phyloP scores from a whole-genome alignment of 2,113 vertebrate species.

The Terrapene triunguis region DNA sequence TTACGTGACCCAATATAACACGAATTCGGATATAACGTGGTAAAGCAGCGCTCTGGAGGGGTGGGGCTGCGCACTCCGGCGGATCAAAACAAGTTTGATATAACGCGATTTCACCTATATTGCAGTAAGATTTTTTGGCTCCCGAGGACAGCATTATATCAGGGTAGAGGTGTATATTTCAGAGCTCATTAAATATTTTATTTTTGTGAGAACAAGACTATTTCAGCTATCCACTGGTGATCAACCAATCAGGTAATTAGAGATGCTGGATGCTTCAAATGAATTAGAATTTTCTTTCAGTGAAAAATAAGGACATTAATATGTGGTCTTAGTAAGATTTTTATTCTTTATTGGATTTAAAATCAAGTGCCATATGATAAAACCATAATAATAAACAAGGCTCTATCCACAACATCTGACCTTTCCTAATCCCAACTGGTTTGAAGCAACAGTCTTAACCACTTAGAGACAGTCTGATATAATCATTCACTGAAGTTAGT shows the following conservation, averaged over 20 bases:
- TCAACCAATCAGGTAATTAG: neutral
- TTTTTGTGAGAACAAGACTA: too few species aligned
- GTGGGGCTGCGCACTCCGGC: too few species aligned
- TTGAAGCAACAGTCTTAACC: neutral
- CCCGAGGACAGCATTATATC: too few species aligned
- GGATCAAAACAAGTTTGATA: too few species aligned
- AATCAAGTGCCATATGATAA: neutral
- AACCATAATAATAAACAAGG: neutral
- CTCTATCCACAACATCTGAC: neutral
- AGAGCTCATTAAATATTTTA: neutral
- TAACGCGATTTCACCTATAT: too few species aligned
- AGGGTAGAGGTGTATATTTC: neutral
- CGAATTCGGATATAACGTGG: too few species aligned
- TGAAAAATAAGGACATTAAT: neutral
- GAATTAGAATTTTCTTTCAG: neutral
- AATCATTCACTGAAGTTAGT: neutral
- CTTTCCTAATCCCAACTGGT: neutral
- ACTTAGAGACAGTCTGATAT: neutral
- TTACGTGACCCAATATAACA: too few species aligned
- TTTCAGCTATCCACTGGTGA: neutral
- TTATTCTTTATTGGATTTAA: neutral
- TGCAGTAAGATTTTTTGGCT: too few species aligned
- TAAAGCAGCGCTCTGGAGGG: too few species aligned
- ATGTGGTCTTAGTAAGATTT: neutral
- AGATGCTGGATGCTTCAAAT: neutral